Conservation (phyloP, 2,113 vertebrate species). For the Vombatus ursinus region DNA sequence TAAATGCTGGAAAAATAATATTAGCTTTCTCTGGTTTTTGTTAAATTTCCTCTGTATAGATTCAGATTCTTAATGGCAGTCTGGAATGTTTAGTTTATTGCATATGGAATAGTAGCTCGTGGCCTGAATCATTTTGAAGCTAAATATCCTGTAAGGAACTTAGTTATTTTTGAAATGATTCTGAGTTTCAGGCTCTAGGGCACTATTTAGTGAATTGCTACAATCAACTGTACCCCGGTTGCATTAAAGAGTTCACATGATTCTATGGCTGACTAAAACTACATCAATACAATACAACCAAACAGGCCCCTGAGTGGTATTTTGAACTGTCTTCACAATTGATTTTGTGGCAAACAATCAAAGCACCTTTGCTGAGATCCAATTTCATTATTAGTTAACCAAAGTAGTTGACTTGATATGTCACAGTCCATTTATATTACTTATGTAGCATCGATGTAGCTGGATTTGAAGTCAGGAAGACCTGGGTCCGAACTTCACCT, state of each 20-base stretch:
- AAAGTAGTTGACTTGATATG: constrained; percentile 28
- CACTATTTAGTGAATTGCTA: background rate
- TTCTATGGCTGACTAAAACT: background rate
- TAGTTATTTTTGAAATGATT: background rate
- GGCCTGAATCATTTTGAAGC: background rate
- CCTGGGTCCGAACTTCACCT: background rate
- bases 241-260: constrained; percentile 7
- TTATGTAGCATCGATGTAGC: background rate
- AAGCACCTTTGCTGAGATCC: constrained; percentile 13
- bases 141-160: background rate
- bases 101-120: background rate
- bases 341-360: constrained; percentile 24
- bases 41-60: background rate
- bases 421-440: constrained; percentile 38
- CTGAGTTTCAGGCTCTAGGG: background rate
- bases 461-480: background rate
- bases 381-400: constrained; percentile 55
- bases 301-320: background rate
- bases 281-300: background rate
- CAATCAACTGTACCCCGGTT: constrained; percentile 9
- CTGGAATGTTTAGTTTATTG: background rate
- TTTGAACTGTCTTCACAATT: constrained; percentile 48
- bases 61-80: background rate
- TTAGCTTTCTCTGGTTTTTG: background rate
- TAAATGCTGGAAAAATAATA: no score